Evolutionary conservation across 2,888 invertebrate genomes (phyloP).

Genomic region (Chironomus tentans): DNA sequence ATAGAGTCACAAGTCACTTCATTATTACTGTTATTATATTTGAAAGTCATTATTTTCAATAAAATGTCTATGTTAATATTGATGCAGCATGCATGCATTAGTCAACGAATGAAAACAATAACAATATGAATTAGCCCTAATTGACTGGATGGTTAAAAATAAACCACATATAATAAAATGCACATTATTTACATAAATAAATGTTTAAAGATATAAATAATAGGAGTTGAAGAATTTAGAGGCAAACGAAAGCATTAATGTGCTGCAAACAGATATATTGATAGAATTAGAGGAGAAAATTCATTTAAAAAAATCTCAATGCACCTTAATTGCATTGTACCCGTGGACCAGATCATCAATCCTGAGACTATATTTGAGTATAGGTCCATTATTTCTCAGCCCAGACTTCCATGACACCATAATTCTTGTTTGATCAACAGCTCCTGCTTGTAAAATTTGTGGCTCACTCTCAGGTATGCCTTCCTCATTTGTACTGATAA

Average conservation of each 20-base stretch:
- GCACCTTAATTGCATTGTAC: conserved; percentile 57
- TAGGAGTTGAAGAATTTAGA: too few species aligned
- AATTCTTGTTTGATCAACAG: conserved; percentile 72
- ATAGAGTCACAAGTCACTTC: too few species aligned
- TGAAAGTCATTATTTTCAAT: neutral
- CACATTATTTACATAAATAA: neutral
- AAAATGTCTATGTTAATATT: neutral
- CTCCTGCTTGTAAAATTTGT: conserved; percentile 61
- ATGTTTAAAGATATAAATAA: neutral
- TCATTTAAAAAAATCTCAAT: neutral
- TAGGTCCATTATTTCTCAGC: conserved; percentile 75
- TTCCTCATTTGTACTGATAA: conserved; percentile 63
- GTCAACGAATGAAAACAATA: neutral
- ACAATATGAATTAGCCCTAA: neutral
- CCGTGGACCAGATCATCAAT: conserved; percentile 52
- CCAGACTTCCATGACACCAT: conserved; percentile 86
- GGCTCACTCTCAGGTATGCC: conserved; percentile 72
- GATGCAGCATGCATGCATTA: neutral
- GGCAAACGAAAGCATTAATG: neutral
- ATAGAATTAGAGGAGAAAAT: neutral
- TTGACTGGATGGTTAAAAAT: neutral
- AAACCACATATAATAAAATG: neutral
- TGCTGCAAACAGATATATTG: neutral
- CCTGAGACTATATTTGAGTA: conserved; percentile 74
- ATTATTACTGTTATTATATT: neutral